Percentiles rank a stretch among this genome's conserved stretches.
These are phyloP conservation scores for Clostera curtula DNA, from an alignment of 2,888 invertebrate genomes.

Conservation along the genomic window DNA sequence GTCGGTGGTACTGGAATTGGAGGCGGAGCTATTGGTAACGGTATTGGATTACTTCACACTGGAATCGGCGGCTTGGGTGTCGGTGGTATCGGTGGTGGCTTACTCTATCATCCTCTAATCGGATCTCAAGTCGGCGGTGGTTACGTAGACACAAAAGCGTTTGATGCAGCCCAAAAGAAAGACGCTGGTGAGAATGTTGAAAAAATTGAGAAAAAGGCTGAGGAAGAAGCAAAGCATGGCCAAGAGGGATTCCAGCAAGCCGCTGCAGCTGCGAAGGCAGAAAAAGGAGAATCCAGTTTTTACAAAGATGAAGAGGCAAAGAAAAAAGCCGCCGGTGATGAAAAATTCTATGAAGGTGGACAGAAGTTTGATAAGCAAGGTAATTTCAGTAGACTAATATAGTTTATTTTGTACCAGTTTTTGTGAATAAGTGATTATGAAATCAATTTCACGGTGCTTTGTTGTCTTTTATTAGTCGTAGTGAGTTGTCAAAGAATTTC, in stretches of 20 bases:
- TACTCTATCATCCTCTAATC: slow-evolving; percentile 55
- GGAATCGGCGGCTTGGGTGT: slow-evolving; percentile 49
- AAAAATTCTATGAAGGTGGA: slow-evolving; percentile 74
- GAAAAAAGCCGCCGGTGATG: slow-evolving; percentile 75
- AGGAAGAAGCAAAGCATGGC: slow-evolving; percentile 71
- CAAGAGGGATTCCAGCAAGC: slow-evolving; percentile 74
- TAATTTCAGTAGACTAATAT: slow-evolving; percentile 24
- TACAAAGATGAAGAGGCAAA: slow-evolving; percentile 73
- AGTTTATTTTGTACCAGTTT: slow-evolving; percentile 8
- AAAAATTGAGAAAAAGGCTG: slow-evolving; percentile 70
- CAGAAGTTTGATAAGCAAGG: slow-evolving; percentile 75
- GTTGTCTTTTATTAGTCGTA: slow-evolving; percentile 16
- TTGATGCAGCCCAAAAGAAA: slow-evolving; percentile 74
- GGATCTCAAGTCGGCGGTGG: slow-evolving; percentile 60
- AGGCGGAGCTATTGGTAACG: slow-evolving; percentile 27
- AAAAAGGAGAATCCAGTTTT: slow-evolving; percentile 67
- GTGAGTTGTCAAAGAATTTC: neutral
- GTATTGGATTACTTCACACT: slow-evolving; percentile 42
- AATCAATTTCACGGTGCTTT: slow-evolving; percentile 19
- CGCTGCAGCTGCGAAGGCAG: slow-evolving; percentile 70
- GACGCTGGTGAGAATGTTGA: slow-evolving; percentile 70
- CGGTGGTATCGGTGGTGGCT: slow-evolving; percentile 42
- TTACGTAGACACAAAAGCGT: slow-evolving; percentile 72
- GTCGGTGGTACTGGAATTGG: slow-evolving; percentile 28
- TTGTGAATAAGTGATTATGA: slow-evolving; percentile 10